Conservation (phyloP, 2,113 vertebrate species). For the Pionites leucogaster region DNA sequence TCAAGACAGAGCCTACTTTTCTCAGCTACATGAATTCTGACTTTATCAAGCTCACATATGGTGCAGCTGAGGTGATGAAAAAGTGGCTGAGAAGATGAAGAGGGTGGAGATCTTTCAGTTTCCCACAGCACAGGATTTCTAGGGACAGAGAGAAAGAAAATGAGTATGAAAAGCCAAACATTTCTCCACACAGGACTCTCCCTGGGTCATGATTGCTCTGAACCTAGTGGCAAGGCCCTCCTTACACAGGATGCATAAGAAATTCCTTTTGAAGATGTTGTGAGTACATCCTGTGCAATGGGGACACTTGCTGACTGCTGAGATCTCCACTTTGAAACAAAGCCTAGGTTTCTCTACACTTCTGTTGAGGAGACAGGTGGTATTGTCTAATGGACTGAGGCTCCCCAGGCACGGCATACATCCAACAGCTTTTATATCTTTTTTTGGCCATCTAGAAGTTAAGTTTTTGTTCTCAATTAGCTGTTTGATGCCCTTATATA, state of each 20-base stretch:
- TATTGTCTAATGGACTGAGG: fast-evolving
- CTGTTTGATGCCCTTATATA: background rate
- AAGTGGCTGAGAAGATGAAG: constrained; percentile 15
- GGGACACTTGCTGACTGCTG: background rate
- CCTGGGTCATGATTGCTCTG: background rate
- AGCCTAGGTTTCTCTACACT: background rate
- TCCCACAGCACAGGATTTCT: constrained; percentile 8
- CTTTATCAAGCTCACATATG: constrained; percentile 13
- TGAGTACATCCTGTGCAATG: background rate
- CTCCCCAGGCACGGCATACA: fast-evolving
- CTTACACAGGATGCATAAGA: background rate
- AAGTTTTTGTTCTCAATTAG: background rate
- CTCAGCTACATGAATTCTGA: background rate
- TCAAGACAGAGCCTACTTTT: background rate
- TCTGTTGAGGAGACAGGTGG: fast-evolving
- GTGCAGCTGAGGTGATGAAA: background rate
- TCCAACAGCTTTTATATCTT: background rate
- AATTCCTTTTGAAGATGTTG: background rate
- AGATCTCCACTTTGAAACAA: background rate
- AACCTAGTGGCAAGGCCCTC: background rate
- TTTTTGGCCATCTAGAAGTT: background rate
- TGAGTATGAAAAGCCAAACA: background rate
- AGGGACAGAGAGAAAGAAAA: background rate
- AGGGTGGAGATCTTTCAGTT: constrained; percentile 30
- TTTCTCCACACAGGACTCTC: background rate